Evolutionary conservation across 2,888 invertebrate genomes (phyloP).

Genomic region (Lithophane ornitopus): DNA sequence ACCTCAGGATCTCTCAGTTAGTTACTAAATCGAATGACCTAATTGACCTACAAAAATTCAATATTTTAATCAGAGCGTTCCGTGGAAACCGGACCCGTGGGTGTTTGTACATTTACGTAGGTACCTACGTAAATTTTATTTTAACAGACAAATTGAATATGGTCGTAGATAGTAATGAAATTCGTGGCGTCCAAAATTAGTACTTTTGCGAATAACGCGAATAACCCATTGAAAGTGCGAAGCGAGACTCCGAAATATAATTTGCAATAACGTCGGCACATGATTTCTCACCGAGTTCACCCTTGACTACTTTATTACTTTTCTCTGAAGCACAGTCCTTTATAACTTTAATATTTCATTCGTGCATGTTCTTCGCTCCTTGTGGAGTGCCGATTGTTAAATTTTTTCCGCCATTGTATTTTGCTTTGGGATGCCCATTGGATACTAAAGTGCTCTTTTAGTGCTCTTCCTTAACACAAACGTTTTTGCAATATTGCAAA

Average conservation of each 20-base stretch:
- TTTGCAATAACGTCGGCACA: slow-evolving; percentile 82
- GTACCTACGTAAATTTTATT: slow-evolving; percentile 42
- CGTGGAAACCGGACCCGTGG: slow-evolving; percentile 10
- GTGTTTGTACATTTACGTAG: slow-evolving; percentile 10
- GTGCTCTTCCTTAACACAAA: slow-evolving; percentile 43
- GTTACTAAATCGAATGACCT: slow-evolving; percentile 40
- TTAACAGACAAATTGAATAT: slow-evolving; percentile 48
- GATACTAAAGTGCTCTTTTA: slow-evolving; percentile 66
- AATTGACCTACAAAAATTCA: slow-evolving; percentile 41
- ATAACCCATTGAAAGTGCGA: slow-evolving; percentile 67
- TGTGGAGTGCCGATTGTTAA: slow-evolving; percentile 72
- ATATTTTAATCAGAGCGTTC: slow-evolving; percentile 39
- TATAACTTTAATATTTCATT: slow-evolving; percentile 79
- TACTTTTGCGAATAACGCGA: slow-evolving; percentile 64
- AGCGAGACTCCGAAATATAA: slow-evolving; percentile 77
- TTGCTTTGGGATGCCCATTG: slow-evolving; percentile 65
- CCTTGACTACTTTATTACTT: slow-evolving; percentile 83
- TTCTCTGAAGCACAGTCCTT: slow-evolving; percentile 78
- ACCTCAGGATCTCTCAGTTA: slow-evolving; percentile 20
- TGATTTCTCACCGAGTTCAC: slow-evolving; percentile 78
- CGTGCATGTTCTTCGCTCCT: slow-evolving; percentile 69
- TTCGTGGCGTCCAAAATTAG: slow-evolving; percentile 56
- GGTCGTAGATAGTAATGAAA: slow-evolving; percentile 37
- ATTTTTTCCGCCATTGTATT: slow-evolving; percentile 74
- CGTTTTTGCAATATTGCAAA: slow-evolving; percentile 31